Evolutionary conservation across 2,797 vertebrate genomes (phyloP), one percentile per base, ranked within the genome.

Genomic region (Gadopsis bispinosus): DNA sequence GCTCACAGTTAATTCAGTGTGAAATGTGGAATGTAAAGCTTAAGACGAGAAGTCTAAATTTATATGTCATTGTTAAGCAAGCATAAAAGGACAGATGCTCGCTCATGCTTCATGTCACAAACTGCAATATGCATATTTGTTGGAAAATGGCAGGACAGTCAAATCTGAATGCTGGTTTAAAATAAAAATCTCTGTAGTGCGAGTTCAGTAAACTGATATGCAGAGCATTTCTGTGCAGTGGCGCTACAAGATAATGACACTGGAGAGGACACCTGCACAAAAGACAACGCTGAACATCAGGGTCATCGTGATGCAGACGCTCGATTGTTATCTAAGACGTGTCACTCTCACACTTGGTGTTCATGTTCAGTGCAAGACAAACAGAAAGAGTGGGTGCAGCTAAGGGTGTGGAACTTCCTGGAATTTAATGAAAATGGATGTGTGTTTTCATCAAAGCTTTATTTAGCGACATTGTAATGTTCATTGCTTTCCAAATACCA

Each of bases 371-470:
- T 26, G 31, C 69, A 75, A 48, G 20, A 39, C 43, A 73, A 11
- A 26, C 9, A 59, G 50, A 26, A 77, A 47, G 33, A 64, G 39
- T 14, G 73, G 80, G 68, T 37, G 80, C 55, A 73, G 83, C 48
- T 19, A 0, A 51, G 88, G 90, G 88, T 68, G 93, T 84, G 86
- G 84, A 77, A 45, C 81, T 92, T 94, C 90, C 90, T 91, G 87
- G 81, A 89, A 83, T 79, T 79, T 48, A 83, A 83, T 26, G 26
- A 87, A 71, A 82, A 73, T 14, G 12, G 69, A 80, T 69, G 33
- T 55, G 58, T 76, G 2, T 73, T 90, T 88, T 91, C 65, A 33
- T 75, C 37, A 33, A 75, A 69, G 65, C 47, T 73, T 72, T 45
- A 43, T 63, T 72, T 1, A 55, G 65, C 12, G 1, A 5, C 48